phyloP scores from a whole-genome alignment of 2,888 invertebrate genomes.

The Steinernema carpocapsae region DNA sequence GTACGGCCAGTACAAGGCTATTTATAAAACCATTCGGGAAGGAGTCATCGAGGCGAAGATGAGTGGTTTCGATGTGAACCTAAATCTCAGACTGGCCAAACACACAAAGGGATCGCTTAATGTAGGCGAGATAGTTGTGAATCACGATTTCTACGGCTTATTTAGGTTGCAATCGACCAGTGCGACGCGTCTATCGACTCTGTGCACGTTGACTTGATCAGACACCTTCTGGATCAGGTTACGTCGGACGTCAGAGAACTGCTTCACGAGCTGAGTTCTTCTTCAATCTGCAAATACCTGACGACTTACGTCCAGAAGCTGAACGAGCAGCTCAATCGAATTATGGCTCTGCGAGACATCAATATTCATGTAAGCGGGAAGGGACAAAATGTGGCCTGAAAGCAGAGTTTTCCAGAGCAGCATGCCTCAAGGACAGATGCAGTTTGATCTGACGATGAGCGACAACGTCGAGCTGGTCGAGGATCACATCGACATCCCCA shows the following conservation, averaged over 20 bases:
- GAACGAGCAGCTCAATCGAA: background rate
- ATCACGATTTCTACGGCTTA: background rate
- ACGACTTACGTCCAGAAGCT: background rate
- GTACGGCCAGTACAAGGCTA: conserved; percentile 24
- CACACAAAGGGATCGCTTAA: background rate
- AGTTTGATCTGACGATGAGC: conserved; percentile 10
- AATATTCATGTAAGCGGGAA: background rate
- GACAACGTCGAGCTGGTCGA: background rate
- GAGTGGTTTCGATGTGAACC: conserved; percentile 26
- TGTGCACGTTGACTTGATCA: conserved; percentile 13
- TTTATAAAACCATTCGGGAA: conserved; percentile 11
- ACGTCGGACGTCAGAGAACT: background rate
- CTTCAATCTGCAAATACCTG: conserved; percentile 19
- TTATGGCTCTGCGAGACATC: background rate
- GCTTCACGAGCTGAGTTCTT: background rate
- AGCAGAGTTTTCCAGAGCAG: background rate
- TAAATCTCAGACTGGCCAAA: background rate
- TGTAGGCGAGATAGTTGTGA: background rate
- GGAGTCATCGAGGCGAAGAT: conserved; percentile 20
- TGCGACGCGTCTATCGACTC: background rate
- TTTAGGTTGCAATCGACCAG: background rate
- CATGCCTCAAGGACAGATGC: conserved; percentile 27
- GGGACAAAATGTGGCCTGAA: background rate
- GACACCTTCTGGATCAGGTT: conserved; percentile 19
- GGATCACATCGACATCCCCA: conserved; percentile 15